Base-by-base conservation (phyloP, 1,140 invertebrate species). In the Eumeta japonica region DNA sequence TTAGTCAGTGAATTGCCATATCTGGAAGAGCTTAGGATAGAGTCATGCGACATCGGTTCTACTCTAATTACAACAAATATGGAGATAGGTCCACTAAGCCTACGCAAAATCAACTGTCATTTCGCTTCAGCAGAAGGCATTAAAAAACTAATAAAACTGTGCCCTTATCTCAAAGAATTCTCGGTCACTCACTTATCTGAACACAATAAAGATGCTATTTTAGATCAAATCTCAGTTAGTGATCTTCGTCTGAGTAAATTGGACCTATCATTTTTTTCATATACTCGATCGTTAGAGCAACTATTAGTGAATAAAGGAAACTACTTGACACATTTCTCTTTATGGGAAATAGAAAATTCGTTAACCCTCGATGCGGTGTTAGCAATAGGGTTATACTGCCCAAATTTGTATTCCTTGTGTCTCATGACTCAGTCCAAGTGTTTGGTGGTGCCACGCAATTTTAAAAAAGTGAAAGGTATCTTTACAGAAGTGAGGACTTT, bases 1-100 rank as follows among this genome's bases (percentile, higher is more conserved):
- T 41, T 75, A 3, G 49, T 75, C n/a, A 56, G 51, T 12, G 54
- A 62, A 20, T 52, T 76, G 15, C 72, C 70, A 10, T 57, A 59
- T 34, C 53, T 76, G 27, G 70, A 76, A 46, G 72, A 75, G 38
- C 46, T 76, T 24, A 43, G 59, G 10, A 72, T 76, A 18, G 74
- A 76, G 31, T 72, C 74, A 7, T 76, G 74, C 40, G 72, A 76
- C 48, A 66, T 76, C 28, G 72, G 74, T 4, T 65, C 74, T 0
- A 75, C 71, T 3, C 55, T 76, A 9, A 68, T 75, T 10, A 45
- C 52, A 16, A 57, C 62, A 10, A 50, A 56, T 11, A 38, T 55
- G 16, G 52, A 59, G 3, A 62, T 75, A 34, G 62, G 62, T 2
- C 72, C 72, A 7, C 48, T 76, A 3, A 60, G 55, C 46, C 53